These are phyloP conservation scores for Phyllotreta striolata DNA, from an alignment of 2,888 invertebrate genomes.

Conservation along the genomic window DNA sequence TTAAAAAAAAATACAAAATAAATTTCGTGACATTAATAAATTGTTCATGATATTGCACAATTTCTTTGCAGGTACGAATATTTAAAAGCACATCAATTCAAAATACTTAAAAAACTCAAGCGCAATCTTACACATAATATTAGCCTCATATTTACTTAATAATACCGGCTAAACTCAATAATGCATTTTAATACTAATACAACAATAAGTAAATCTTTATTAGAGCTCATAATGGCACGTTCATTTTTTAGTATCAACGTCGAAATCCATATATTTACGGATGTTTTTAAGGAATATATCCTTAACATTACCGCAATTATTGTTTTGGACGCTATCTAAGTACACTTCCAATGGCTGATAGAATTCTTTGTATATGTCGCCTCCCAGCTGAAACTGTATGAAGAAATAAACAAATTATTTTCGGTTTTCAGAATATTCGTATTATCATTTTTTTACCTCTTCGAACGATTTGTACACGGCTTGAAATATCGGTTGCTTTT, in stretches of 20 bases:
- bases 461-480: constrained; percentile 72
- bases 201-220: constrained; percentile 3
- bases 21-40: no score
- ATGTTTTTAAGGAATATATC: constrained; percentile 64
- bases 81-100: no score
- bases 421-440: background rate
- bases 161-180: no score
- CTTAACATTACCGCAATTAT: constrained; percentile 72
- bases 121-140: no score
- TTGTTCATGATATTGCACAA: no score
- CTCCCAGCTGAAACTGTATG: constrained; percentile 71
- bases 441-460: constrained; percentile 58
- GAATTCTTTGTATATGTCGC: constrained; percentile 70
- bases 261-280: constrained; percentile 57
- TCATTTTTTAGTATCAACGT: constrained; percentile 49
- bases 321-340: constrained; percentile 64
- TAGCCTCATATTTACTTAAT: no score
- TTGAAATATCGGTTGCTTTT: constrained; percentile 86
- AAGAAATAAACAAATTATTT: constrained; percentile 13
- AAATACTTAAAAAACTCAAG: no score
- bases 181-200: no score
- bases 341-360: constrained; percentile 67
- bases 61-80: no score
- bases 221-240: constrained; percentile 17
- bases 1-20: no score